Percentiles rank a stretch among this genome's conserved stretches.
Evolutionary conservation across 2,797 vertebrate species (phyloP).

Genomic region (Salarias fasciatus): DNA sequence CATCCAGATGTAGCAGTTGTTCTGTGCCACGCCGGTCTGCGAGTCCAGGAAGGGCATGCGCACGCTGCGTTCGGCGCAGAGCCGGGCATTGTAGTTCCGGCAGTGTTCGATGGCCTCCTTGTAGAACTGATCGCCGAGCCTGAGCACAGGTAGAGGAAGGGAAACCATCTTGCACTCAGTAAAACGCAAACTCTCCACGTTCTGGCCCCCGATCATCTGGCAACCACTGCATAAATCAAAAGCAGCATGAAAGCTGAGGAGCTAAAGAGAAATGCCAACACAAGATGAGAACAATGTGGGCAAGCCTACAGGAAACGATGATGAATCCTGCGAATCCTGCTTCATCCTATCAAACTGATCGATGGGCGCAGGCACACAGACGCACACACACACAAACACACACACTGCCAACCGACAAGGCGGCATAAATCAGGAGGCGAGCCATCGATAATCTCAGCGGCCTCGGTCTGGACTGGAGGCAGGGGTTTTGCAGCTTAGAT

Average conservation of each 20-base stretch:
- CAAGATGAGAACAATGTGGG: background rate
- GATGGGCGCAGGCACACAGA: conserved; percentile 9
- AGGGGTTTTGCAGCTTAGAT: conserved; percentile 19
- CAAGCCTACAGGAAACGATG: conserved; percentile 5
- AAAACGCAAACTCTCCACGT: background rate
- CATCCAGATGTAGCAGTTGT: conserved; percentile 99
- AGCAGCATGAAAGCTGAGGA: conserved; percentile 1
- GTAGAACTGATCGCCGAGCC: conserved; percentile 97
- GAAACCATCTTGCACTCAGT: too few relatives aligned
- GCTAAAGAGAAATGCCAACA: background rate
- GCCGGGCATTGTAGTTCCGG: conserved; percentile 94
- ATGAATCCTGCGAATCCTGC: conserved; percentile 2
- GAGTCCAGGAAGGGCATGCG: conserved; percentile 97
- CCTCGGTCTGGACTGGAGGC: background rate
- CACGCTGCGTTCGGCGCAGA: conserved; percentile 93
- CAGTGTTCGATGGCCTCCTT: conserved; percentile 97
- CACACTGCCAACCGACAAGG: conserved; percentile 9
- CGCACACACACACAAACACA: background rate
- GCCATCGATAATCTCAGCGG: conserved; percentile 36
- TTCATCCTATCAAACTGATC: conserved; percentile 27
- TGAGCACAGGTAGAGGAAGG: conserved; percentile 53
- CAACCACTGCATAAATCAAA: background rate
- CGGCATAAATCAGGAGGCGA: conserved; percentile 30
- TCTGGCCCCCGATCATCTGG: too few relatives aligned
- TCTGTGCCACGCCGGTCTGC: conserved; percentile 96